Base-by-base conservation (phyloP, 1,140 invertebrate species). In the Diachasma alloeum region DNA sequence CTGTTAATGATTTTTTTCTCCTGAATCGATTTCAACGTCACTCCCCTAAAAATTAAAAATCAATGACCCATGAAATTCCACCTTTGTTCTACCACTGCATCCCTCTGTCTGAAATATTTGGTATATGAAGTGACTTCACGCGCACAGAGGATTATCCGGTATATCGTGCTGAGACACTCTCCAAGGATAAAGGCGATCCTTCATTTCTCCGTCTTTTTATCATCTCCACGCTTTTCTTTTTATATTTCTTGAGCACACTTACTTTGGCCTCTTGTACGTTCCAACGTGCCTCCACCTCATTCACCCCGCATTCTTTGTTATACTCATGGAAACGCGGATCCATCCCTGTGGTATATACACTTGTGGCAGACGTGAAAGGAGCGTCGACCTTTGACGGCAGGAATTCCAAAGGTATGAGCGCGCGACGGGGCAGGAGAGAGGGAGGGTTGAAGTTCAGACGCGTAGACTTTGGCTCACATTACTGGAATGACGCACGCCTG, bases 311-410 rank as follows among this genome's bases (percentile, higher is more conserved):
- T 75, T 75, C 42, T 59, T 76, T 72, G 22, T 72, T 78, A 56
- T 73, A 31, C 46, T 31, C 42, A 53, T 31, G 42, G 63, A 31
- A 66, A 22, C 63, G 67, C 22, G 17, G 66, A 24, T 9, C 66
- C 74, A 75, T 71, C 36, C 69, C 17, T 31, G 39, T 72, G 68
- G 67, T 66, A 37, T 77, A 59, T 75, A 72, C 46, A 75, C 63
- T 74, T 74, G 72, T 72, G 24, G 74, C 26, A 56, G 46, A 73
- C 77, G 48, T 63, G 79, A 81, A 78, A 78, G 76, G 81, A 81
- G 66, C 78, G 79, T 76, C 79, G 81, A 80, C 79, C 82, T 73
- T 77, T 59, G 82, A 75, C 79, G 78, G 56, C 44, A 71, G 48
- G 68, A 76, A 80, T 81, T 79, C 67, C 19, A 11, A 42, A 66